These are phyloP conservation scores for Ceratitis capitata DNA, from an alignment of 1,140 invertebrate species.

Conservation along the genomic window DNA sequence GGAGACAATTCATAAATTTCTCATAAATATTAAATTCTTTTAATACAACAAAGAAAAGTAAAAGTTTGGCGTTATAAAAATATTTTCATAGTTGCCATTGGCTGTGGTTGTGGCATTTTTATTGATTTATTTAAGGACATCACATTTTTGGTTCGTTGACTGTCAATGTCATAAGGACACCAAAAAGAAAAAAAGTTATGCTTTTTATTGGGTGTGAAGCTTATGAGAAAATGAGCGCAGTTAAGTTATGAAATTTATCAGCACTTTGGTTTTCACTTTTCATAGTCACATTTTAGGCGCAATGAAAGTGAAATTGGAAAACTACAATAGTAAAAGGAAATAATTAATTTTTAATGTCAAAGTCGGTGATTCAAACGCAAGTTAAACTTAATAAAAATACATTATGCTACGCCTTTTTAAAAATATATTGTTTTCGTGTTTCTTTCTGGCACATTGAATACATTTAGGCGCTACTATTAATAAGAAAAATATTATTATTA, in stretches of 20 bases:
- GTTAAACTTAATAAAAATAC: no score
- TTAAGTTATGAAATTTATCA: no score
- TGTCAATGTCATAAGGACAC: not conserved
- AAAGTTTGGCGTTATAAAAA: not conserved
- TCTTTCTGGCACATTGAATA: not conserved
- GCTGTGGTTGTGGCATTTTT: not conserved
- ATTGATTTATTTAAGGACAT: not conserved
- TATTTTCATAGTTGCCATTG: not conserved
- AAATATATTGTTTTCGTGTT: not conserved
- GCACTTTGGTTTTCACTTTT: not conserved
- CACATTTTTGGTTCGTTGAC: not conserved
- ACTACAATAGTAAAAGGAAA: no score
- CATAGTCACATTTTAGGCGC: not conserved
- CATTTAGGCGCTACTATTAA: not conserved
- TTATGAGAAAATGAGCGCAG: no score
- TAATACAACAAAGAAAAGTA: not conserved
- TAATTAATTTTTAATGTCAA: no score
- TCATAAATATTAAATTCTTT: not conserved
- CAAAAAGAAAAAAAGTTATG: not conserved
- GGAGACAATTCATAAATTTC: conserved; percentile 3
- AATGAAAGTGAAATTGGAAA: no score
- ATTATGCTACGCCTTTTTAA: no score
- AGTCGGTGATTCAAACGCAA: no score
- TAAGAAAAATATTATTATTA: not conserved
- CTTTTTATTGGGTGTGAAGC: not conserved